phyloP scores from a whole-genome alignment of 2,113 vertebrate species.

The Pterophyllum scalare region DNA sequence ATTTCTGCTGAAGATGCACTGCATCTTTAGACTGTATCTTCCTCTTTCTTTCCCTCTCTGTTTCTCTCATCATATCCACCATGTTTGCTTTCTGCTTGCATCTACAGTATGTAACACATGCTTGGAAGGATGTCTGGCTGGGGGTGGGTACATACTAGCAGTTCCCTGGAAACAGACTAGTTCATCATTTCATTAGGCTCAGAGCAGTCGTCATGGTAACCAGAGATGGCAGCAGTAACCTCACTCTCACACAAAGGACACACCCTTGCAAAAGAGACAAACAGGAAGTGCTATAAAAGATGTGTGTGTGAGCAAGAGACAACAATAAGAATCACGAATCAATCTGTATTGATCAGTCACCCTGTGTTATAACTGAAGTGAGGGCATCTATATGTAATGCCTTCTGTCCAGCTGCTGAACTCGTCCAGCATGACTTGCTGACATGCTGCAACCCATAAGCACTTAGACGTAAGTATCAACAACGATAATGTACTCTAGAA shows the following conservation, averaged over 20 bases:
- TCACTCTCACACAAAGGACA: constrained; percentile 68
- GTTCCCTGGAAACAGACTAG: constrained; percentile 68
- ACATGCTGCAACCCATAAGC: constrained; percentile 30
- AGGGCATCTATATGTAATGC: neutral
- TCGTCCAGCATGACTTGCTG: constrained; percentile 17
- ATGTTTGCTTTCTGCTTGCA: constrained; percentile 35
- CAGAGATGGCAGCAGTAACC: constrained; percentile 56
- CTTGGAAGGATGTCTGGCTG: constrained; percentile 53
- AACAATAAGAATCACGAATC: neutral
- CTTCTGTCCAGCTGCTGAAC: constrained; percentile 17
- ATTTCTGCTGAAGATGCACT: constrained; percentile 33
- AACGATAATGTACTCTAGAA: constrained; percentile 53
- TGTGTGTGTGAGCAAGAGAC: neutral
- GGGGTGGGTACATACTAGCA: constrained; percentile 64
- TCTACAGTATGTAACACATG: constrained; percentile 46
- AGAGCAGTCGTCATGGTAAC: constrained; percentile 76
- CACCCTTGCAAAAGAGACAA: constrained; percentile 65
- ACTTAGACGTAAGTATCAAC: constrained; percentile 40
- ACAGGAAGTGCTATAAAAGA: constrained; percentile 62
- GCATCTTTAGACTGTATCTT: constrained; percentile 11
- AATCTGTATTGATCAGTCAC: neutral
- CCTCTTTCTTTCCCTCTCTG: constrained; percentile 9
- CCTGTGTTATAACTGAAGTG: neutral
- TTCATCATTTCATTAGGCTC: constrained; percentile 68
- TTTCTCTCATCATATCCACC: constrained; percentile 35